A percentile compares a stretch with the other conserved stretches of the same genome.
Evolutionary conservation across 2,888 invertebrate genomes (phyloP).

Genomic region (Caenorhabditis sp.): DNA sequence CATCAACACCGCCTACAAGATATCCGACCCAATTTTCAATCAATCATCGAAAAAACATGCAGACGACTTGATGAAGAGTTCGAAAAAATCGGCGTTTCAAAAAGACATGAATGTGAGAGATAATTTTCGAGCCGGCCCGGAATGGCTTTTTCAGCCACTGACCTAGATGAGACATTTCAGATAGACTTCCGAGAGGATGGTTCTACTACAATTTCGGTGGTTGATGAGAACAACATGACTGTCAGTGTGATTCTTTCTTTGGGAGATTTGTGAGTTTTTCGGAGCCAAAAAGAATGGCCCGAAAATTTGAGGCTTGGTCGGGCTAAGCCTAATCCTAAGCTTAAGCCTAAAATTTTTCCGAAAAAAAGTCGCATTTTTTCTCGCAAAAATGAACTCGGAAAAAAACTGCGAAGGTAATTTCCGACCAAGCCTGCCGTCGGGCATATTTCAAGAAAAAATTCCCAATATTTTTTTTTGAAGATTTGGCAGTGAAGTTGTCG

Average conservation of each 20-base stretch:
- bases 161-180: neutral
- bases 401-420: too few species aligned
- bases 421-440: too few species aligned
- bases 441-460: too few species aligned
- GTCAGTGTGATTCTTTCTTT: constrained; percentile 33
- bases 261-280: constrained; percentile 31
- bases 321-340: too few species aligned
- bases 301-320: too few species aligned
- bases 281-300: neutral
- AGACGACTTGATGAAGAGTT: constrained; percentile 15
- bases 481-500: constrained; percentile 25
- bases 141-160: too few species aligned
- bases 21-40: constrained; percentile 32
- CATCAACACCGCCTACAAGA: constrained; percentile 8
- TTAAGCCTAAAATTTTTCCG: too few species aligned
- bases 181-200: constrained; percentile 24
- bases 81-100: constrained; percentile 10
- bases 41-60: constrained; percentile 19
- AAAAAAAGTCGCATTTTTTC: too few species aligned
- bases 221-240: constrained; percentile 41
- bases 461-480: constrained; percentile 8
- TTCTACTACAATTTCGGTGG: constrained; percentile 23
- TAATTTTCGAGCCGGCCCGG: neutral
- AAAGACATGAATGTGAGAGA: constrained; percentile 1
- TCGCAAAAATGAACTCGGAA: too few species aligned